These are phyloP conservation scores for Apeira syringaria DNA, from an alignment of 2,888 invertebrate genomes.

Conservation along the genomic window DNA sequence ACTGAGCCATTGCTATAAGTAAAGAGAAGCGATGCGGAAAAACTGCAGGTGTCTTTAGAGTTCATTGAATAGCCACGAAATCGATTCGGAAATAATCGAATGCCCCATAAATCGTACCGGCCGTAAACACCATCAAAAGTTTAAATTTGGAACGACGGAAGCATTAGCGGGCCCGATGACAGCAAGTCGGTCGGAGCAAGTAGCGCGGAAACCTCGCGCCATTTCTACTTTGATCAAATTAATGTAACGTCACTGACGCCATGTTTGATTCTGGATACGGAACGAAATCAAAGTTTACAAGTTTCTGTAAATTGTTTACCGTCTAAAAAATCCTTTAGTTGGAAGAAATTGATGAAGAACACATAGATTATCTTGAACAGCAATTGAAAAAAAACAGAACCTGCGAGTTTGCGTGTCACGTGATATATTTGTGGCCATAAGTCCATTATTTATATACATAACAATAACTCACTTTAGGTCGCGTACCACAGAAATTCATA, in stretches of 20 bases:
- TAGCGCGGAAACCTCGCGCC: constrained; percentile 67
- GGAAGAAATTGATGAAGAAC: no score
- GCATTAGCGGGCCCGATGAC: constrained; percentile 77
- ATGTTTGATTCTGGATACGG: constrained; percentile 45
- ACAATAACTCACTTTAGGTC: no score
- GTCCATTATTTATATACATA: no score
- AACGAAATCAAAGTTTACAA: constrained; percentile 40
- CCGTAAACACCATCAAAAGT: constrained; percentile 74
- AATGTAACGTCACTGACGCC: constrained; percentile 63
- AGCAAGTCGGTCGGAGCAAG: constrained; percentile 69
- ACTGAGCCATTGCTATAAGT: no score
- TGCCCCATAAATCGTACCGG: constrained; percentile 53
- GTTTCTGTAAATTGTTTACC: neutral
- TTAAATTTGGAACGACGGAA: constrained; percentile 77
- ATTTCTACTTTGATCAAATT: constrained; percentile 78
- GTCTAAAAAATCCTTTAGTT: no score
- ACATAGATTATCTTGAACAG: no score
- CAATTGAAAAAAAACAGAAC: no score
- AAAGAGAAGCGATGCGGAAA: constrained; percentile 20
- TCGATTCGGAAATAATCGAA: constrained; percentile 50
- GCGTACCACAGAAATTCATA: no score
- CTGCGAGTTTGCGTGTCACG: no score
- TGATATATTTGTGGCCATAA: no score
- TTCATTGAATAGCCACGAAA: constrained; percentile 25
- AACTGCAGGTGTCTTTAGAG: constrained; percentile 14